Evolutionary conservation across 1,140 invertebrate genomes (phyloP).

Genomic region (Leptonema lineaticorne): DNA sequence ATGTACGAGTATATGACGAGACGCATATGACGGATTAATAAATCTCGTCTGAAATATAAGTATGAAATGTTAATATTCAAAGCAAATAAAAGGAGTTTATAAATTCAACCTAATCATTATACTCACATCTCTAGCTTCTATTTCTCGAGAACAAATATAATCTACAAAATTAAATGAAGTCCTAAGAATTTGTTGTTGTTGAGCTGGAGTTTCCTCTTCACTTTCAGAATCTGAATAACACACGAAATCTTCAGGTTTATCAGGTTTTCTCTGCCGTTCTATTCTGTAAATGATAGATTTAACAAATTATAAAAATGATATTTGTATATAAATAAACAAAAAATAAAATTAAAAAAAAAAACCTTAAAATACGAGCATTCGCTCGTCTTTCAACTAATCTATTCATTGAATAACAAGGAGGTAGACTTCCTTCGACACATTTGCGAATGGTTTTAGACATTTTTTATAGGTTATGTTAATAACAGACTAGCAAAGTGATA

Average conservation of each 20-base stretch:
- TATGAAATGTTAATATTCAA: slow-evolving; percentile 4
- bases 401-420: slow-evolving; percentile 68
- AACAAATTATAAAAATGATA: neutral
- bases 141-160: slow-evolving; percentile 76
- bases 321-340: neutral
- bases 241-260: slow-evolving; percentile 86
- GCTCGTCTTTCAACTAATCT: slow-evolving; percentile 72
- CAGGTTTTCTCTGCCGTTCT: slow-evolving; percentile 73
- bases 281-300: slow-evolving; percentile 51
- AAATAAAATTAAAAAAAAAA: slow-evolving; percentile 36
- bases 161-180: slow-evolving; percentile 86
- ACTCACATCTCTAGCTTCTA: slow-evolving; percentile 64
- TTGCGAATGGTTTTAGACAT: slow-evolving; percentile 52
- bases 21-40: slow-evolving; percentile 76
- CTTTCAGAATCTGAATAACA: slow-evolving; percentile 84
- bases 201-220: slow-evolving; percentile 71
- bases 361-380: slow-evolving; percentile 63
- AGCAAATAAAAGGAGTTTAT: neutral
- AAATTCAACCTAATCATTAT: too few species aligned
- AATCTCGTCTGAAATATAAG: slow-evolving; percentile 56
- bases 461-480: slow-evolving; percentile 1
- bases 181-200: slow-evolving; percentile 69
- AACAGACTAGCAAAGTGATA: neutral
- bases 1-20: slow-evolving; percentile 82
- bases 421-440: slow-evolving; percentile 61